Percentiles rank a stretch among this genome's conserved stretches.
Evolutionary conservation across 2,888 invertebrate species (phyloP).

Genomic region (Andrena camellia): DNA sequence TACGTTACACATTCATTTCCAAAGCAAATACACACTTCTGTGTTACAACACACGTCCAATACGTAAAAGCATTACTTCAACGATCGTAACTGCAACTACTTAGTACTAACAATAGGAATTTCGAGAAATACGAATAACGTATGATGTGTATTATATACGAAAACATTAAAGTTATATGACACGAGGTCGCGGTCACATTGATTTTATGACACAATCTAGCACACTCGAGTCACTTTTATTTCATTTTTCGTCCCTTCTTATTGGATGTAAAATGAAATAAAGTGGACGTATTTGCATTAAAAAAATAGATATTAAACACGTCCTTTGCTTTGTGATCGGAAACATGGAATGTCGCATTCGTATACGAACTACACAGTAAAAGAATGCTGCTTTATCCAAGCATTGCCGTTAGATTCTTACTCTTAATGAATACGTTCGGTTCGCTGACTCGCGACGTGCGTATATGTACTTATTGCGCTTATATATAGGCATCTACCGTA

Average conservation of each 20-base stretch:
- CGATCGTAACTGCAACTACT: neutral
- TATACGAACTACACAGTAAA: neutral
- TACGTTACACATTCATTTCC: no score
- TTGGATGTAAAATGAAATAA: neutral
- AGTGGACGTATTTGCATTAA: neutral
- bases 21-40: no score
- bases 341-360: neutral
- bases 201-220: neutral
- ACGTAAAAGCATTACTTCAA: no score
- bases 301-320: neutral
- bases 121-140: neutral
- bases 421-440: conserved; percentile 14
- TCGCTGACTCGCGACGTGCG: conserved; percentile 12
- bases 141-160: neutral
- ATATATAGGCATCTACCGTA: neutral
- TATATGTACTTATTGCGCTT: neutral
- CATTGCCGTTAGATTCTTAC: conserved; percentile 22
- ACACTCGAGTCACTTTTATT: neutral
- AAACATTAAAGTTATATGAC: conserved; percentile 3
- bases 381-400: neutral
- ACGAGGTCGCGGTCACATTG: conserved; percentile 9
- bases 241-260: neutral
- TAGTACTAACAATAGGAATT: no score
- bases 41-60: no score
- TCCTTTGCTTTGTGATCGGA: neutral